Conservation (phyloP, 2,113 vertebrate species). For the Castor canadensis region DNA sequence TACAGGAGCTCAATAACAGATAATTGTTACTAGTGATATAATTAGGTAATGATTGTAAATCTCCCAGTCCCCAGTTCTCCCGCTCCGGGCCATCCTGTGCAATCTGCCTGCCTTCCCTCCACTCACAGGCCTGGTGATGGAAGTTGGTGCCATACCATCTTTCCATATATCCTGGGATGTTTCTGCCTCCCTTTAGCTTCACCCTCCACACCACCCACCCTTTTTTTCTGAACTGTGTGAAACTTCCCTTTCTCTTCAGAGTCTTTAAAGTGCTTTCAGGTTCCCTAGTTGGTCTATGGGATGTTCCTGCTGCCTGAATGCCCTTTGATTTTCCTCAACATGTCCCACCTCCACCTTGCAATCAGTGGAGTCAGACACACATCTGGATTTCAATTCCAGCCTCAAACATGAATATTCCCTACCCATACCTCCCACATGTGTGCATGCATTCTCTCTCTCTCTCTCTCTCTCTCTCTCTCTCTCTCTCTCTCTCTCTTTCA, state of each 20-base stretch:
- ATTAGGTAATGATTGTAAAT: not conserved
- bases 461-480: too few relatives aligned
- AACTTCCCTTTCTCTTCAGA: not conserved
- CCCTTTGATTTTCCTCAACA: not conserved
- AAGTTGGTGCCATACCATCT: not conserved
- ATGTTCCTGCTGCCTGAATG: not conserved
- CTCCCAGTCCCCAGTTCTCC: not conserved
- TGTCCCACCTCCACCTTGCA: not conserved
- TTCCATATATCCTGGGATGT: not conserved
- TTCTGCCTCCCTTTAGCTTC: not conserved
- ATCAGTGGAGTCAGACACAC: not conserved
- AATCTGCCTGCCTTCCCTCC: not conserved
- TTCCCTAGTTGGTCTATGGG: not conserved
- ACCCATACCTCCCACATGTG: too few relatives aligned
- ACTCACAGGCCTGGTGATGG: not conserved
- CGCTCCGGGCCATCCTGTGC: not conserved
- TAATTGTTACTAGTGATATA: not conserved
- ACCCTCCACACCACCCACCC: not conserved
- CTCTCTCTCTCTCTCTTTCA: rapidly evolving
- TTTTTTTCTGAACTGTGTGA: not conserved
- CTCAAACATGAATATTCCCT: not conserved
- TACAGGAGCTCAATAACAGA: not conserved
- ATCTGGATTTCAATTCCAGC: not conserved
- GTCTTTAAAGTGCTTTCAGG: not conserved
- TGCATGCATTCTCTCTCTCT: too few relatives aligned